Base-by-base conservation (phyloP, 2,797 vertebrate genomes). In the Staurois parvus region DNA sequence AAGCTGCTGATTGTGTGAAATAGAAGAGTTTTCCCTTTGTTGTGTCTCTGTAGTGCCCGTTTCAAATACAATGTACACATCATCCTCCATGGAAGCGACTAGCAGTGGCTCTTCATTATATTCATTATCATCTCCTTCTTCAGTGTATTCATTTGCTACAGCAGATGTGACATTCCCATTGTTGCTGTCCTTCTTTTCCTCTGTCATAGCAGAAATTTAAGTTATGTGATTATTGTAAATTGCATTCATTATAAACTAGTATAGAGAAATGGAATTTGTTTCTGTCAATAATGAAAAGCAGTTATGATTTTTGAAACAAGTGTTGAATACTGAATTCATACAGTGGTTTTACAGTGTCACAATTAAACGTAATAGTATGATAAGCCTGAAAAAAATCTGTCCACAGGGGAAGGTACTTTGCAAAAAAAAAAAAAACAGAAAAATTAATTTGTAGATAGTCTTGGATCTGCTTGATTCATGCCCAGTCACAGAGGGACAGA, bases 131-230 rank as follows among this genome's bases (percentile, higher is more conserved):
- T 83, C 72, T 34, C 70, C 56, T 79, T 88, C 75, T 30, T 34
- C 21, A n/a, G 4, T 21, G 21, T 64, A 37, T 37, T 62, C 11
- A 28, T 66, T 3, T 66, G 64, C 2, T 26, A 29, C 26, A 26
- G n/a, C 26, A 29, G 64, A 66, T 66, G 64, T 66, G n/a, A 66
- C 64, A 26, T 66, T 12, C 4, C 1, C 64, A 26, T 30, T 30
- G 52, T 24, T 21, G 21, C 52, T 59, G 11, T 88, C 73, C 24
- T 40, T 19, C 13, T n/a, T 84, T 88, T 68, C 86, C 11, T 82
- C 84, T 88, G 85, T 86, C 89, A 88, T 48, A 89, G 28, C 10
- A 4, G n/a, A 66, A 66, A 66, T 26, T 24, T n/a, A 59, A 24
- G 32, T 34, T 72, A 72, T 68, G 69, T 72, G 37, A 32, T 72